Percentiles rank a stretch among this genome's conserved stretches.
Evolutionary conservation across 2,113 vertebrate species (phyloP).

Genomic region (Dipodomys merriami): DNA sequence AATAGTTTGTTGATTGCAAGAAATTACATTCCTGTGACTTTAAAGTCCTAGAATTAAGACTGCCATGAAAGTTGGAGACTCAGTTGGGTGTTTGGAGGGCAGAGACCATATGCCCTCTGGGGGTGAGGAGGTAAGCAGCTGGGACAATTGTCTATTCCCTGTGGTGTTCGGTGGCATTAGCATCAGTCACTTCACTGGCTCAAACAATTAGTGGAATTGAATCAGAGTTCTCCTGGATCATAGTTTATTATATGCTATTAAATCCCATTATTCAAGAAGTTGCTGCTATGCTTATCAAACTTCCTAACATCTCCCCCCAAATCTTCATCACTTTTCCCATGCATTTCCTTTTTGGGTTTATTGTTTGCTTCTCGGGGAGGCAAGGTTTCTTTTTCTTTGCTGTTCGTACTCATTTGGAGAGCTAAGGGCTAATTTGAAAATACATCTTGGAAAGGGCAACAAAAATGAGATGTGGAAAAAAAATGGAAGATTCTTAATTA

Average conservation of each 20-base stretch:
- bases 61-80: constrained; percentile 68
- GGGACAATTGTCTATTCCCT: constrained; percentile 55
- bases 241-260: constrained; percentile 74
- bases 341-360: constrained; percentile 57
- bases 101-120: constrained; percentile 61
- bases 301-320: constrained; percentile 64
- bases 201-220: constrained; percentile 64
- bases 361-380: constrained; percentile 58
- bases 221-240: constrained; percentile 72
- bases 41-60: constrained; percentile 76
- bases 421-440: constrained; percentile 83
- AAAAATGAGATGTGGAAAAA: constrained; percentile 82
- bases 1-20: constrained; percentile 80
- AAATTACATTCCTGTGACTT: constrained; percentile 77
- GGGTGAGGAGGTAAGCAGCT: constrained; percentile 63
- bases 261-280: constrained; percentile 79
- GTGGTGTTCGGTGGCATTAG: constrained; percentile 34
- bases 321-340: constrained; percentile 28
- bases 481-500: constrained; percentile 83
- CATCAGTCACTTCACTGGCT: constrained; percentile 67
- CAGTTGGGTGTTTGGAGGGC: constrained; percentile 53
- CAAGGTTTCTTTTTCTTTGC: constrained; percentile 52
- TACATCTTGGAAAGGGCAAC: constrained; percentile 70
- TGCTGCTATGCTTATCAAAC: constrained; percentile 65
- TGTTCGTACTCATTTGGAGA: constrained; percentile 72